A percentile compares a stretch with the other conserved stretches of the same genome.
Conservation (phyloP, 2,888 invertebrate species). For the Drosophila mettleri region DNA sequence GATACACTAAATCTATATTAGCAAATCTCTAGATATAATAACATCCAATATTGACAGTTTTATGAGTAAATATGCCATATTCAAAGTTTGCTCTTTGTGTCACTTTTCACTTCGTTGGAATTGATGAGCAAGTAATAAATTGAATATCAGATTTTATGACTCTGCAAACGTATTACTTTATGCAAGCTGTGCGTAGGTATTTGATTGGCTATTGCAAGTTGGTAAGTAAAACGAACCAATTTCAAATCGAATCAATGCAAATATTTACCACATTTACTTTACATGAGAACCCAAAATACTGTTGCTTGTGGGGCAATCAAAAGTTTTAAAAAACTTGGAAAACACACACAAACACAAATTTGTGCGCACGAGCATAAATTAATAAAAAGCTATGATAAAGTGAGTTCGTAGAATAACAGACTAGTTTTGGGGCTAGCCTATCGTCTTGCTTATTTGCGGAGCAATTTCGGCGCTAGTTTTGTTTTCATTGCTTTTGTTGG, state of each 20-base stretch:
- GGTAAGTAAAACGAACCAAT: constrained; percentile 26
- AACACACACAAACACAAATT: constrained; percentile 1
- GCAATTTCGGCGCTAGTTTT: constrained; percentile 50
- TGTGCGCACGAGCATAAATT: constrained; percentile 19
- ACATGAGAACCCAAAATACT: constrained; percentile 28
- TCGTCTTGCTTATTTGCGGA: constrained; percentile 62
- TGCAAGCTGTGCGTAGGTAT: neutral
- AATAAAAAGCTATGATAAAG: constrained; percentile 34
- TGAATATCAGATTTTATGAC: neutral
- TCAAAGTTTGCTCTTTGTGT: neutral
- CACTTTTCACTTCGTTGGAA: neutral
- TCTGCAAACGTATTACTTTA: neutral
- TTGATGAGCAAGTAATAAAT: neutral
- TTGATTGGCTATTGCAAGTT: constrained; percentile 25
- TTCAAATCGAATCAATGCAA: constrained; percentile 42
- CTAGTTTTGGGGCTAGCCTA: constrained; percentile 33
- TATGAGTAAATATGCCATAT: neutral
- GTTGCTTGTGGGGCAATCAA: constrained; percentile 43
- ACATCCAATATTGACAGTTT: neutral
- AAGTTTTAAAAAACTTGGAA: constrained; percentile 35
- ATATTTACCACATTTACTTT: constrained; percentile 41
- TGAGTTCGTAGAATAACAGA: constrained; percentile 46
- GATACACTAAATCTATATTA: too few species aligned
- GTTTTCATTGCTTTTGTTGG: constrained; percentile 42
- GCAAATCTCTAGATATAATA: neutral